Evolutionary conservation across 1,140 invertebrate species (phyloP).

Genomic region (Acyrthosiphon pisum): DNA sequence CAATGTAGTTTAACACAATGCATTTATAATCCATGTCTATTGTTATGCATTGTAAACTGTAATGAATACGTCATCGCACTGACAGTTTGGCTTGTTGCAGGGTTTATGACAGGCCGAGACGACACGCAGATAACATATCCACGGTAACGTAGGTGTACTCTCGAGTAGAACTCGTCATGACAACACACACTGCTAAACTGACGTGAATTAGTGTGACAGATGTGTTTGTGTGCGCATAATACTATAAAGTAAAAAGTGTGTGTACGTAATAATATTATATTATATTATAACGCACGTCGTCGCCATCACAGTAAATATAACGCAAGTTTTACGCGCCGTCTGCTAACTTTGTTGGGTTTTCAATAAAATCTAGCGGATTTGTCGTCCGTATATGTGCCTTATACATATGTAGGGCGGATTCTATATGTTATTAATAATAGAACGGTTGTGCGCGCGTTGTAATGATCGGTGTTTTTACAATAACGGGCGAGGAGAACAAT

Average conservation of each 20-base stretch:
- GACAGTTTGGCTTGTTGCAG: not conserved
- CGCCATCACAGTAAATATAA: not conserved
- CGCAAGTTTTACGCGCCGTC: not conserved
- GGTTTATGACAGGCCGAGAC: not conserved
- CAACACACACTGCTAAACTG: not conserved
- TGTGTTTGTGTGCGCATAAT: not conserved
- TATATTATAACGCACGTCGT: not conserved
- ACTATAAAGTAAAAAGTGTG: not conserved
- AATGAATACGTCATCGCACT: not conserved
- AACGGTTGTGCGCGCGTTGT: not conserved
- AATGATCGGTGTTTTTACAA: not conserved
- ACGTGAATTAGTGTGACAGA: not conserved
- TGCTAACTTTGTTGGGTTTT: not conserved
- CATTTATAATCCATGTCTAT: not conserved
- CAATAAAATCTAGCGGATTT: not conserved
- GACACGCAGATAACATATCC: not conserved
- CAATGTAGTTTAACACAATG: not conserved
- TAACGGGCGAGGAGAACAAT: not conserved
- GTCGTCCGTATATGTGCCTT: conserved; percentile 28
- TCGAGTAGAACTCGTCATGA: not conserved
- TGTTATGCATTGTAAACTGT: not conserved
- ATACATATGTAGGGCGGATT: too few species aligned
- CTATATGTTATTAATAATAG: not conserved
- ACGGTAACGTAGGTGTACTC: too few species aligned
- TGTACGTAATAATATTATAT: not conserved